Conservation (phyloP, 2,113 vertebrate genomes). For the Mesembrinibis cayennensis region DNA sequence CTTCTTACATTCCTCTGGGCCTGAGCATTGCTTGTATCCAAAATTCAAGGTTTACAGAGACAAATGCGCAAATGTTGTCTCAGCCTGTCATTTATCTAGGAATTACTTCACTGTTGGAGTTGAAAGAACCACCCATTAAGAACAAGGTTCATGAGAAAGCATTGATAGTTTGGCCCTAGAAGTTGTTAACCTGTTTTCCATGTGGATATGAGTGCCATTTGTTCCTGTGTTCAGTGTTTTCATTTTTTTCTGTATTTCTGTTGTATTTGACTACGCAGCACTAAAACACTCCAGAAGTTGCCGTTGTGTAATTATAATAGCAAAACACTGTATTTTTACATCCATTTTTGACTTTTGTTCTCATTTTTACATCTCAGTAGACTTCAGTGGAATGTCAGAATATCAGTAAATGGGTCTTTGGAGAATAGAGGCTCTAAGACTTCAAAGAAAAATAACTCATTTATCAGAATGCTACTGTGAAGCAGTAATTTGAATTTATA, state of each 20-base stretch:
- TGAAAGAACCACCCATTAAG: neutral
- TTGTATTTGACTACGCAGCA: neutral
- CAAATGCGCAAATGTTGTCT: neutral
- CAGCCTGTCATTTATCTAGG: neutral
- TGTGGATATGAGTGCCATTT: neutral
- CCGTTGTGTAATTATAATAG: neutral
- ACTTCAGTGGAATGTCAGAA: neutral
- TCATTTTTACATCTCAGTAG: neutral
- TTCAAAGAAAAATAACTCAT: neutral
- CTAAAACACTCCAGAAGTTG: neutral
- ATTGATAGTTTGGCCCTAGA: neutral
- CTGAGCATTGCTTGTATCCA: neutral
- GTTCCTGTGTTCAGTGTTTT: neutral
- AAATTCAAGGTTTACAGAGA: neutral
- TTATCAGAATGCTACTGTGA: neutral
- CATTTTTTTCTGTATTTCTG: neutral
- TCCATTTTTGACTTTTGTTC: neutral
- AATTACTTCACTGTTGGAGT: neutral
- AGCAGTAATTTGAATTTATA: neutral
- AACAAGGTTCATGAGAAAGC: neutral
- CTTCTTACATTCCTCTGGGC: neutral
- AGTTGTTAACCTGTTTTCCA: neutral
- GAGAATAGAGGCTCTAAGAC: neutral
- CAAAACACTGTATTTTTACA: neutral
- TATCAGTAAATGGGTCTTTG: neutral